Base-by-base conservation (phyloP, 2,797 vertebrate genomes). In the Amazona ochrocephala region DNA sequence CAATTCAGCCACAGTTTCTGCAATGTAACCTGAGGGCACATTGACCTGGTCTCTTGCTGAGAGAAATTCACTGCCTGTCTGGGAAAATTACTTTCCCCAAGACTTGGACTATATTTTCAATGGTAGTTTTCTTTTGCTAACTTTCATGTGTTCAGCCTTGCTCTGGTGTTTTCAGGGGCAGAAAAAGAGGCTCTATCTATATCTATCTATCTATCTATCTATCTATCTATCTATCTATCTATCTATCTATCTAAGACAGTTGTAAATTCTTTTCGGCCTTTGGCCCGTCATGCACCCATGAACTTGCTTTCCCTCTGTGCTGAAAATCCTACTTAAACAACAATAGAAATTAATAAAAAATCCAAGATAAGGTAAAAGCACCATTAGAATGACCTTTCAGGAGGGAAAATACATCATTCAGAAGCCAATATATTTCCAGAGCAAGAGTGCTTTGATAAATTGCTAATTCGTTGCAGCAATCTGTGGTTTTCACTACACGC, bases 51-150 rank as follows among this genome's bases (percentile, higher is more conserved):
- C 54, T 32, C 60, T 94, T 73, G 60, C 74, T 74, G 80, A 89
- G 90, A 80, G 53, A 66, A 47, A 77, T 64, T 80, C 30, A 41
- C 42, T 80, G 66, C 44, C 70, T 93, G 62, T 68, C 83, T 73
- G 76, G 47, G 70, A 93, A 96, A 88, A 92, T 87, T 47, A 82
- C n/a, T 72, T 94, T 93, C 34, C n/a, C 39, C 15, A 53, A 42
- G 62, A 48, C 29, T 19, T 72, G 30, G 65, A 72, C 70, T 66
- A 3, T 29, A 10, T 84, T 94, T 93, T 83, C 68, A 87, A 41
- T 1, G 4, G 61, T 22, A 77, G 32, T 42, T 85, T 82, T 80
- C 51, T 86, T 85, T 61, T 71, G 48, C 7, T 51, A 61, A 71
- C 48, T 70, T 56, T 34, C 87, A 42, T 71, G 86, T n/a, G 26